These are phyloP conservation scores for Pangasianodon hypophthalmus DNA, from an alignment of 2,113 vertebrate genomes.

Conservation along the genomic window DNA sequence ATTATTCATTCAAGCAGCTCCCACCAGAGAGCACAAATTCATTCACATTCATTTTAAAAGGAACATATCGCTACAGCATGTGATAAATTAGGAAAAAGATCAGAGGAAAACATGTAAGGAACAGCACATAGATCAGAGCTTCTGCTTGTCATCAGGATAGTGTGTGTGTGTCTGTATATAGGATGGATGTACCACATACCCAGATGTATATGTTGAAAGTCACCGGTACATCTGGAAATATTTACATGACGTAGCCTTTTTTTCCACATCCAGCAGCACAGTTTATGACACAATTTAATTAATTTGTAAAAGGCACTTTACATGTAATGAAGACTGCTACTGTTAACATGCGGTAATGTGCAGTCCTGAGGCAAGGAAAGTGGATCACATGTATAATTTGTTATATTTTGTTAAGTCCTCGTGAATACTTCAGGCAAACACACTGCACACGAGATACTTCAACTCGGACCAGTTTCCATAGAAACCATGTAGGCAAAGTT, in stretches of 20 bases:
- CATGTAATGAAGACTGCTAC: conserved; percentile 59
- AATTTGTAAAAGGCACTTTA: conserved; percentile 64
- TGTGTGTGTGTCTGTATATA: conserved; percentile 35
- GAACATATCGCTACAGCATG: conserved; percentile 20
- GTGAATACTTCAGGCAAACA: not conserved
- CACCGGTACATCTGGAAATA: conserved; percentile 65
- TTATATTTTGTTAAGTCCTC: not conserved
- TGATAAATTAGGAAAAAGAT: conserved; percentile 38
- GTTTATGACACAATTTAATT: conserved; percentile 69
- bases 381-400: not conserved
- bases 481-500: not conserved
- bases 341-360: not conserved
- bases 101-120: conserved; percentile 59
- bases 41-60: conserved; percentile 33
- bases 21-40: not conserved
- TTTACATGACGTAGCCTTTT: conserved; percentile 61
- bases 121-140: conserved; percentile 60
- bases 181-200: conserved; percentile 47
- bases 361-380: not conserved
- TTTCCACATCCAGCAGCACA: conserved; percentile 47
- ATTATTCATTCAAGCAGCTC: conserved; percentile 1
- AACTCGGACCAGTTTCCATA: not conserved
- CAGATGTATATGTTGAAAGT: conserved; percentile 61
- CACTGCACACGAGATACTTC: not conserved
- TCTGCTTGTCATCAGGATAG: conserved; percentile 59